Evolutionary conservation across 2,888 invertebrate genomes (phyloP), one percentile per base, ranked within the genome.

Genomic region (Agonopterix heracliana): DNA sequence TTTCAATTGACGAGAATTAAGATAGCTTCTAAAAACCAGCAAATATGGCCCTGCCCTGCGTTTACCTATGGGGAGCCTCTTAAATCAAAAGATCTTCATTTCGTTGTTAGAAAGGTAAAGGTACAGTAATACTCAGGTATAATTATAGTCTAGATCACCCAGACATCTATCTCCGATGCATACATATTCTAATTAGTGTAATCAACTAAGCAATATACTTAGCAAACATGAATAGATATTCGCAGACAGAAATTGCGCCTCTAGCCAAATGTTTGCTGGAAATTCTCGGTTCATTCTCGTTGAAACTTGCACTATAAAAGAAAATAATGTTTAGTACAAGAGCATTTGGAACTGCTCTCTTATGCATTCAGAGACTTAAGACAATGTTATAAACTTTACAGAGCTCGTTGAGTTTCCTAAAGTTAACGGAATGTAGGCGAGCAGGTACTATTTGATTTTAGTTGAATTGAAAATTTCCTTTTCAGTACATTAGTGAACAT

Each of bases 381-480:
- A 75, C 75, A 75, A 74, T 71, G 71, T 68, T 69, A 65, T 66
- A 66, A 74, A 76, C 67, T 75, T 74, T 61, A 57, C 59, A 63
- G 61, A 63, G 58, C 61, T 63, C 56, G 60, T 67, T 60, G 63
- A 64, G 65, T 69, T 75, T 65, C 63, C 59, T 59, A 53, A 64
- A 72, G 65, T 71, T 67, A 71, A 64, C 61, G 58, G 62, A 70
- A 71, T 67, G 64, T 72, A 63, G 58, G 68, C 58, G 59, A 62
- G 56, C n/a, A n/a, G n/a, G n/a, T 55, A 63, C 63, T 71, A 65
- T 78, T 79, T 78, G 73, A 78, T 72, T 78, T 78, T 59, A 63
- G 54, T 51, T 44, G 68, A 71, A 75, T 73, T 69, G 68, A 71
- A 74, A 71, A 70, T 72, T 71, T 68, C 60, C 38, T n/a, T 38